These are phyloP conservation scores for Scaptomyza polygonia DNA, from an alignment of 2,888 invertebrate species.

Conservation along the genomic window DNA sequence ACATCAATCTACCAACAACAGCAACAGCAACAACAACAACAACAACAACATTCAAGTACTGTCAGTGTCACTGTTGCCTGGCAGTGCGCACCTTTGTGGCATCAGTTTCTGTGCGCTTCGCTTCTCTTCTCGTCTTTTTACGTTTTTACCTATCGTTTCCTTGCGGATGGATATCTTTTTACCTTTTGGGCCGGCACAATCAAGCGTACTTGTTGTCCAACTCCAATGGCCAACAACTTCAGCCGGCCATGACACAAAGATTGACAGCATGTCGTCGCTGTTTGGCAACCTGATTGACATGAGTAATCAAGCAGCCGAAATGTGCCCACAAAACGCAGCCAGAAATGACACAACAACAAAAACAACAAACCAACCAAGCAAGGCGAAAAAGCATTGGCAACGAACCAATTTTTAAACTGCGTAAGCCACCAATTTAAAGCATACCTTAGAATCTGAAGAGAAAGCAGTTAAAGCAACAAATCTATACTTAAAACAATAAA, in stretches of 20 bases:
- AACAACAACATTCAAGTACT: conserved; percentile 55
- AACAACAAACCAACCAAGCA: conserved; percentile 50
- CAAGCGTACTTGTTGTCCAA: conserved; percentile 70
- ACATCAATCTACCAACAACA: conserved; percentile 76
- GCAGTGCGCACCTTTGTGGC: conserved; percentile 74
- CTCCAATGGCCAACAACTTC: conserved; percentile 49
- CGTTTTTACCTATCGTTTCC: conserved; percentile 23
- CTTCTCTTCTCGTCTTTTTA: conserved; percentile 19
- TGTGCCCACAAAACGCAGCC: conserved; percentile 81
- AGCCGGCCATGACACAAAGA: conserved; percentile 82
- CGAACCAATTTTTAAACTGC: conserved; percentile 14
- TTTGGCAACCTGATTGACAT: conserved; percentile 84
- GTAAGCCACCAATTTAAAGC: conserved; percentile 22
- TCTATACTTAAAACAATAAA: conserved; percentile 1
- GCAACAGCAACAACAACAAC: conserved; percentile 52
- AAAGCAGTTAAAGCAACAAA: neutral
- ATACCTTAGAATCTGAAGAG: neutral
- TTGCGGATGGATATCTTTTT: conserved; percentile 27
- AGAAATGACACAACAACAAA: conserved; percentile 79
- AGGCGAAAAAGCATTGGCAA: conserved; percentile 7
- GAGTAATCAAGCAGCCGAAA: conserved; percentile 84
- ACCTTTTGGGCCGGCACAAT: conserved; percentile 63
- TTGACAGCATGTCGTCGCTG: conserved; percentile 84
- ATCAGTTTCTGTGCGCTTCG: conserved; percentile 57
- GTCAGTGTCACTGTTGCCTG: conserved; percentile 64